Evolutionary conservation across 2,113 vertebrate species (phyloP), one percentile per base, ranked within the genome.

Genomic region (Poeciliopsis prolifica): DNA sequence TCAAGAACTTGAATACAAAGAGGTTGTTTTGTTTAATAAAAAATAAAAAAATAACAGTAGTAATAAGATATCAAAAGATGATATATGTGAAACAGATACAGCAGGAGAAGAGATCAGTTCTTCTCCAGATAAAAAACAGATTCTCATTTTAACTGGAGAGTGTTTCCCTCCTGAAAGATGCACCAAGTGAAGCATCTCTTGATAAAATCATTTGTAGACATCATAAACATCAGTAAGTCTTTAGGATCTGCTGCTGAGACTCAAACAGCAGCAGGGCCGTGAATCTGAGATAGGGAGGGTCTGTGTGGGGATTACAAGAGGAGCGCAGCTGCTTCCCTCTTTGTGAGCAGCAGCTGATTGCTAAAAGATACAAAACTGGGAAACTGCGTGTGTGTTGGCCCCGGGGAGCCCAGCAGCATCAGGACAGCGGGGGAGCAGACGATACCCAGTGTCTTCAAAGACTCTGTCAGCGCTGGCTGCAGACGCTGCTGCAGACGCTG

Each of bases 321-420:
- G 31, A 75, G 29, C 60, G 35, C 83, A 85, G 75, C 78, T 81
- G 83, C 79, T 78, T 64, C 58, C 33, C 31, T 44, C 54, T 81
- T 75, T 64, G 68, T 81, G 64, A 66, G 54, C 33, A 69, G 77
- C 69, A 84, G 65, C 77, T 78, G 82, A 80, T 77, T 28, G 70
- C 78, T 77, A 58, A 66, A 74, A 77, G 78, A 77, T 48, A 70
- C 78, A 71, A 68, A 74, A 71, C 15, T 28, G 37, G 42, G 51
- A 64, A 74, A 71, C 28, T 48, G 62, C 19, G 42, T 66, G 26
- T 61, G 15, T 0, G 26, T 33, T 63, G 0, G 58, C 70, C 70
- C 4, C 1, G 63, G 71, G 58, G 44, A 35, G 75, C 63, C 68
- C 72, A 75, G 75, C 67, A 4, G 61, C 19, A 31, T 61, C 19